Evolutionary conservation across 2,888 invertebrate genomes (phyloP).

Genomic region (Drosophila paramelanica): DNA sequence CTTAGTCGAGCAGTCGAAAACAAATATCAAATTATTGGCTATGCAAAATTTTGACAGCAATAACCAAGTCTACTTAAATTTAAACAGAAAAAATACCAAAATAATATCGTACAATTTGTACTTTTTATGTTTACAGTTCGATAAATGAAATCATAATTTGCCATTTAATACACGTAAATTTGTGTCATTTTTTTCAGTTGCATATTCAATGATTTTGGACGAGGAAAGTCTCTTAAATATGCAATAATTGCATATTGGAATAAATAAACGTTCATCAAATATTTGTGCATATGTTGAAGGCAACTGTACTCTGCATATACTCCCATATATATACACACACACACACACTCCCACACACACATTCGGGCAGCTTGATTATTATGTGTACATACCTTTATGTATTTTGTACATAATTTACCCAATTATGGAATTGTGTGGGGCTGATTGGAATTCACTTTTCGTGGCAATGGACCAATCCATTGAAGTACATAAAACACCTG

Average conservation of each 20-base stretch:
- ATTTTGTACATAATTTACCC: slow-evolving; percentile 37
- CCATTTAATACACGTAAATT: neutral
- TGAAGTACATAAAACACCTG: slow-evolving; percentile 8
- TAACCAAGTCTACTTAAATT: neutral
- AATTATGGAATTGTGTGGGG: slow-evolving; percentile 26
- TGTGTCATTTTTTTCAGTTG: slow-evolving; percentile 3
- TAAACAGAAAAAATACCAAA: no score
- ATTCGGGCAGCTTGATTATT: slow-evolving; percentile 22
- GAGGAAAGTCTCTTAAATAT: slow-evolving; percentile 31
- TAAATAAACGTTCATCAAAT: slow-evolving; percentile 49
- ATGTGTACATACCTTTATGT: slow-evolving; percentile 36
- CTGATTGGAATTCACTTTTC: slow-evolving; percentile 24
- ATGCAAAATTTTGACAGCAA: neutral
- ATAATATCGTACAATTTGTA: no score
- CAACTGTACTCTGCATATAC: slow-evolving; percentile 48
- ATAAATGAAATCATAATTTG: neutral
- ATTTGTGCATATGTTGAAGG: slow-evolving; percentile 36
- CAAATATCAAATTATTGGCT: neutral
- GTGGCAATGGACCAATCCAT: slow-evolving; percentile 22
- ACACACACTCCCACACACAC: slow-evolving; percentile 1
- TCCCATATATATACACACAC: slow-evolving; percentile 5
- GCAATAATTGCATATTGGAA: slow-evolving; percentile 62
- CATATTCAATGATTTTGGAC: neutral
- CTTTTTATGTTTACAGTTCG: neutral
- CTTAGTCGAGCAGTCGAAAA: slow-evolving; percentile 3